These are phyloP conservation scores for Odontocolon sp. DNA, from an alignment of 2,888 invertebrate genomes.

Conservation along the genomic window DNA sequence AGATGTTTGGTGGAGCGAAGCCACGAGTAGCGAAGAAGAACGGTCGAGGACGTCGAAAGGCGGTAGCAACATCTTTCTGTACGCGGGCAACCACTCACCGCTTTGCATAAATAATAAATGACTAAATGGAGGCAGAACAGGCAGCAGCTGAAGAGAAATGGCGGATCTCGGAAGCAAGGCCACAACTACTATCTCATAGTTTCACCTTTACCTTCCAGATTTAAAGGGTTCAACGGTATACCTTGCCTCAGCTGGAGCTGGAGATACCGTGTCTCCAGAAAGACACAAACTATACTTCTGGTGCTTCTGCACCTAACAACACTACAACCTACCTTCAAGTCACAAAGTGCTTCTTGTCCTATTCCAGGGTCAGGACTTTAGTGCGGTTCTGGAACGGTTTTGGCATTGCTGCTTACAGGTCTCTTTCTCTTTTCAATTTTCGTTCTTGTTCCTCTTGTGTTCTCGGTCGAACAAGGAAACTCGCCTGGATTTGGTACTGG, in stretches of 20 bases:
- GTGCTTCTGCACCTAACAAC: neutral
- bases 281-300: neutral
- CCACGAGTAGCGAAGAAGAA: slow-evolving; percentile 6
- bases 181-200: slow-evolving; percentile 57
- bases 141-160: slow-evolving; percentile 32
- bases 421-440: slow-evolving; percentile 5
- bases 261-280: slow-evolving; percentile 18
- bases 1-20: slow-evolving; percentile 1
- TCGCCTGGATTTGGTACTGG: slow-evolving; percentile 30
- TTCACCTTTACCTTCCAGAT: slow-evolving; percentile 62
- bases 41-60: slow-evolving; percentile 38
- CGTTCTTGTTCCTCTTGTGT: slow-evolving; percentile 30
- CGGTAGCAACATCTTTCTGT: slow-evolving; percentile 41
- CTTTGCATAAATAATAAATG: slow-evolving; percentile 72
- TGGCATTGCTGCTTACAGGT: neutral
- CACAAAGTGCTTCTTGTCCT: slow-evolving; percentile 46
- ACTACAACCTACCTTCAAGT: slow-evolving; percentile 7
- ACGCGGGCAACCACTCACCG: slow-evolving; percentile 47
- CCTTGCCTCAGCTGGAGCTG: slow-evolving; percentile 9
- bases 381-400: slow-evolving; percentile 24
- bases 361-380: slow-evolving; percentile 34
- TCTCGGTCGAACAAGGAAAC: slow-evolving; percentile 10
- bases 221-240: slow-evolving; percentile 55
- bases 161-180: slow-evolving; percentile 43
- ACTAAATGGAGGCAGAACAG: slow-evolving; percentile 63